Conservation (phyloP, 2,113 vertebrate genomes). For the Hippocampus barbouri region DNA sequence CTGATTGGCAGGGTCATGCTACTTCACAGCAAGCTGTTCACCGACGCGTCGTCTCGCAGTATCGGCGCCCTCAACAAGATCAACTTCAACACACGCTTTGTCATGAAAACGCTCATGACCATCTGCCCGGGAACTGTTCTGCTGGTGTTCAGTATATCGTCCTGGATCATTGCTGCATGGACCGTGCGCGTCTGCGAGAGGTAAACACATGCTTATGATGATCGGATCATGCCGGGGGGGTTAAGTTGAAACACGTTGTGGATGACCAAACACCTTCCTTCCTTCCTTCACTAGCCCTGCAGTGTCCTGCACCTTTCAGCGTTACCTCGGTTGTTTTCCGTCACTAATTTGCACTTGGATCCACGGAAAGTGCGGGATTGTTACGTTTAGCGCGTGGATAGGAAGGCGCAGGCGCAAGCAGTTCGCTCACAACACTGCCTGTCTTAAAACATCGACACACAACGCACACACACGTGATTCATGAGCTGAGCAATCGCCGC, state of each 20-base stretch:
- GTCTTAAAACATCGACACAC: slow-evolving; percentile 34
- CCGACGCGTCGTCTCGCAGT: slow-evolving; percentile 87
- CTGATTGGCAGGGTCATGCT: slow-evolving; percentile 90
- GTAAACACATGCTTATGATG: slow-evolving; percentile 64
- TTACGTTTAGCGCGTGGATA: slow-evolving; percentile 13
- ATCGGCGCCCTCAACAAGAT: slow-evolving; percentile 86
- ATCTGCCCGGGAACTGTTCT: slow-evolving; percentile 91
- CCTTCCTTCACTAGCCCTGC: slow-evolving; percentile 27
- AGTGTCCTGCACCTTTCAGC: slow-evolving; percentile 31
- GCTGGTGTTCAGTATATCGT: slow-evolving; percentile 92
- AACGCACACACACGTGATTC: slow-evolving; percentile 41
- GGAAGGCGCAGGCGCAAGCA: slow-evolving; percentile 20
- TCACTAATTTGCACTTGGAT: slow-evolving; percentile 32
- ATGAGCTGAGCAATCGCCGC: slow-evolving; percentile 52
- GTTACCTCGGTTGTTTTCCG: slow-evolving; percentile 28
- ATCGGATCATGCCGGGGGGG: slow-evolving; percentile 32
- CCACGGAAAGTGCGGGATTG: slow-evolving; percentile 24
- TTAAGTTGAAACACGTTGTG: slow-evolving; percentile 36
- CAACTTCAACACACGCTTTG: slow-evolving; percentile 93
- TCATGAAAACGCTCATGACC: slow-evolving; percentile 96
- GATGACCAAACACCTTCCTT: slow-evolving; percentile 35
- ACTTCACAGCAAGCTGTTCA: slow-evolving; percentile 90
- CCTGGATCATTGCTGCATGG: slow-evolving; percentile 94
- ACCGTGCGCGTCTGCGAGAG: slow-evolving; percentile 92
- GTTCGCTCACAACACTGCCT: slow-evolving; percentile 19